These are phyloP conservation scores for Metalampra italica DNA, from an alignment of 2,888 invertebrate species.

Conservation along the genomic window DNA sequence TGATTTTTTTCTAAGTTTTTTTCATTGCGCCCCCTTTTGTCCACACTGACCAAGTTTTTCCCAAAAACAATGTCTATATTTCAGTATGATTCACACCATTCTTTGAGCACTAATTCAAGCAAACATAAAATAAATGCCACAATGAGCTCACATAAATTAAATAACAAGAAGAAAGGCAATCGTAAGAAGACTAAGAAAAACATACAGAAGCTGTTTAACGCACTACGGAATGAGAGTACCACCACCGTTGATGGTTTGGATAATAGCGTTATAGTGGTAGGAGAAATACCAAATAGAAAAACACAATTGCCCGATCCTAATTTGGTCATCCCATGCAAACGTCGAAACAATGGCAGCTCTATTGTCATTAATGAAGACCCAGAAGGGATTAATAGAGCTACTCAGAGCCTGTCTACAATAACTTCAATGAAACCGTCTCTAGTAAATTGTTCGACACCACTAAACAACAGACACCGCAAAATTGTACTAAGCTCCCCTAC, in stretches of 20 bases:
- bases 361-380: constrained; percentile 39
- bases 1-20: too few relatives aligned
- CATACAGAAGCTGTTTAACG: constrained; percentile 31
- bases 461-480: constrained; percentile 15
- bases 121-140: constrained; percentile 21
- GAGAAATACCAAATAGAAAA: constrained; percentile 5
- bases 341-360: constrained; percentile 7
- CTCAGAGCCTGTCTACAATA: constrained; percentile 4
- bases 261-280: neutral
- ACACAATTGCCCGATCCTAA: constrained; percentile 7
- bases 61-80: constrained; percentile 9
- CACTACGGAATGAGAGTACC: constrained; percentile 25
- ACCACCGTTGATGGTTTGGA: constrained; percentile 9
- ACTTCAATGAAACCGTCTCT: neutral
- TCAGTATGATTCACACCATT: constrained; percentile 28
- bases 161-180: constrained; percentile 23
- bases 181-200: constrained; percentile 22
- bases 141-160: constrained; percentile 24
- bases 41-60: too few relatives aligned
- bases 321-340: constrained; percentile 10
- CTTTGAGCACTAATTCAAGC: constrained; percentile 14
- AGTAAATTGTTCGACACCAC: constrained; percentile 50
- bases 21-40: too few relatives aligned
- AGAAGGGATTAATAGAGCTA: constrained; percentile 17
- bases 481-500: neutral